Conservation (phyloP, 2,113 vertebrate species). For the Macrotus californicus region DNA sequence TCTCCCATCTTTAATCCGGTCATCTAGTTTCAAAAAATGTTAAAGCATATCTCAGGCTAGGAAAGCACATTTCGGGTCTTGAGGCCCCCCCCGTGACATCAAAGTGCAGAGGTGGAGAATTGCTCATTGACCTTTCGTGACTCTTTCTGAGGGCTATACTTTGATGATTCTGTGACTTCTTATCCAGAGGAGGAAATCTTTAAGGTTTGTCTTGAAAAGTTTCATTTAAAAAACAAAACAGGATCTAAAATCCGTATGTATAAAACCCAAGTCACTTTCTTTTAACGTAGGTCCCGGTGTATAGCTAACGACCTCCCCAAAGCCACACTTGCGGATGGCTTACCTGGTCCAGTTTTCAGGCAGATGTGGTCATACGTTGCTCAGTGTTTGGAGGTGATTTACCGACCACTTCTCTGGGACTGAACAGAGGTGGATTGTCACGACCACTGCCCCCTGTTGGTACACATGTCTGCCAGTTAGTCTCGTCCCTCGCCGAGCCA, state of each 20-base stretch:
- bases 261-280: neutral
- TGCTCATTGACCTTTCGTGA: neutral
- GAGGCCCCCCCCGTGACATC: no score
- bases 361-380: neutral
- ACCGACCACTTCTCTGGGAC: neutral
- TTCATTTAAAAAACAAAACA: neutral
- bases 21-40: neutral
- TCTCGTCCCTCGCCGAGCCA: rapidly evolving
- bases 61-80: neutral
- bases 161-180: neutral
- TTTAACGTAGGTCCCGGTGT: neutral
- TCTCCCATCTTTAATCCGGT: neutral
- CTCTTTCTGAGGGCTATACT: neutral
- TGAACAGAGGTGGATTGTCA: rapidly evolving
- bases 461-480: neutral
- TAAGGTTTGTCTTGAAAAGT: neutral
- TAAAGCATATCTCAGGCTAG: neutral
- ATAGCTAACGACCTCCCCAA: neutral
- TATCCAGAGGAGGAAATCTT: neutral
- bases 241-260: neutral
- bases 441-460: rapidly evolving
- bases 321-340: neutral
- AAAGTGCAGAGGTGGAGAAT: neutral
- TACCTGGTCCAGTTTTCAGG: neutral
- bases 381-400: rapidly evolving